Percentiles rank a stretch among this genome's conserved stretches.
These are phyloP conservation scores for Melikaiella ostensackeni DNA, from an alignment of 2,888 invertebrate genomes.

Conservation along the genomic window DNA sequence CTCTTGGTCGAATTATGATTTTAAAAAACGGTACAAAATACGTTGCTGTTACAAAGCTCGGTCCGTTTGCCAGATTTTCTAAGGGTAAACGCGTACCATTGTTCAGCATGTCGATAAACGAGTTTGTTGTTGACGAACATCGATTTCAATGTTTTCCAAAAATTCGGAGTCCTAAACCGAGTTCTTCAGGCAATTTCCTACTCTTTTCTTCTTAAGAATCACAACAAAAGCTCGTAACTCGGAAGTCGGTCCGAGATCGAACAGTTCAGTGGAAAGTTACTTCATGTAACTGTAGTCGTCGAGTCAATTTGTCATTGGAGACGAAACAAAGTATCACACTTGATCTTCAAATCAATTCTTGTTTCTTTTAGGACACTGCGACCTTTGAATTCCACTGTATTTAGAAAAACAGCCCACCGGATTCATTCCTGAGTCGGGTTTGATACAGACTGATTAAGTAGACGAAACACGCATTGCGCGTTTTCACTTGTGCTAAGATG, in stretches of 20 bases:
- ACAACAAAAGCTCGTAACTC: constrained; percentile 20
- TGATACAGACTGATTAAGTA: constrained; percentile 47
- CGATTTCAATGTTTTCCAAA: background rate
- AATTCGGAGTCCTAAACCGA: constrained; percentile 9
- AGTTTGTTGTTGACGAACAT: constrained; percentile 37
- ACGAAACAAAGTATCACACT: constrained; percentile 23
- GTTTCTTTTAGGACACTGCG: constrained; percentile 2
- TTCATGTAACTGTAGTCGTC: constrained; percentile 36
- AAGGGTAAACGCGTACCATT: constrained; percentile 8
- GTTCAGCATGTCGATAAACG: constrained; percentile 21
- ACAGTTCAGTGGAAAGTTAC: constrained; percentile 38
- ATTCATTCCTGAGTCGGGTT: constrained; percentile 16
- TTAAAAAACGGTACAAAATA: constrained; percentile 41
- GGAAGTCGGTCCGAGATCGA: constrained; percentile 8
- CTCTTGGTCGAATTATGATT: constrained; percentile 39
- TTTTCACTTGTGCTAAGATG: constrained; percentile 64
- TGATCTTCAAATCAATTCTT: constrained; percentile 11
- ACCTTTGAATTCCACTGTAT: constrained; percentile 31
- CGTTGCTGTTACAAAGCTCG: constrained; percentile 39
- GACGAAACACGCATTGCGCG: constrained; percentile 55
- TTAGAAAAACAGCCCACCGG: constrained; percentile 24
- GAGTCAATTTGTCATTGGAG: constrained; percentile 3
- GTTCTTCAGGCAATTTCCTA: constrained; percentile 22
- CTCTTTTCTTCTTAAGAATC: constrained; percentile 19
- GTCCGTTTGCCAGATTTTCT: constrained; percentile 12